phyloP scores from a whole-genome alignment of 2,797 vertebrate species.

The Neosilurus hyrtlii region DNA sequence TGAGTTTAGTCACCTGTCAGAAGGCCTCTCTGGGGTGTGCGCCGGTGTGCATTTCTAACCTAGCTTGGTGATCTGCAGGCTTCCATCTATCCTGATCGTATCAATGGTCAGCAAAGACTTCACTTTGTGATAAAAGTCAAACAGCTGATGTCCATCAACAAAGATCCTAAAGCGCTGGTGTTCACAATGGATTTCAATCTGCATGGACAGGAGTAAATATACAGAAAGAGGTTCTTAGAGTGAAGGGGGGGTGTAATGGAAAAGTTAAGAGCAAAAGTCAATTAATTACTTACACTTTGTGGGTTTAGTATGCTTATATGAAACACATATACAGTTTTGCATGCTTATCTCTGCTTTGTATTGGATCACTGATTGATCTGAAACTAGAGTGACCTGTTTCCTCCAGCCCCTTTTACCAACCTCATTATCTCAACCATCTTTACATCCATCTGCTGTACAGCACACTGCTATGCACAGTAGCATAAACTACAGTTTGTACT shows the following conservation, averaged over 20 bases:
- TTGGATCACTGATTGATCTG: slow-evolving; percentile 51
- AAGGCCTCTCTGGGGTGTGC: slow-evolving; percentile 62
- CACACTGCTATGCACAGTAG: neutral
- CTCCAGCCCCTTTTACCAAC: slow-evolving; percentile 52
- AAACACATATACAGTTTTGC: slow-evolving; percentile 47
- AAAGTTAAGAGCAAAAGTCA: slow-evolving; percentile 31
- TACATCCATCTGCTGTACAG: slow-evolving; percentile 31
- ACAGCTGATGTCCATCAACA: slow-evolving; percentile 97
- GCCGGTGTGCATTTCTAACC: slow-evolving; percentile 72
- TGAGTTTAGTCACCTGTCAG: slow-evolving; percentile 56
- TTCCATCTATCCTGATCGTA: slow-evolving; percentile 93
- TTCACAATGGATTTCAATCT: slow-evolving; percentile 98
- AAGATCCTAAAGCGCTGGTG: slow-evolving; percentile 97
- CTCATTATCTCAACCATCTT: slow-evolving; percentile 51
- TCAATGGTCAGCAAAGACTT: slow-evolving; percentile 92
- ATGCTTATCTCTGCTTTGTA: slow-evolving; percentile 55
- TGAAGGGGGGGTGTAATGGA: neutral
- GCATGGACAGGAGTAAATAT: slow-evolving; percentile 41
- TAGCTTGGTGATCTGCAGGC: slow-evolving; percentile 96
- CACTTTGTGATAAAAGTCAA: slow-evolving; percentile 99
- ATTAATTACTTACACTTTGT: slow-evolving; percentile 24
- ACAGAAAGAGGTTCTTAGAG: slow-evolving; percentile 1
- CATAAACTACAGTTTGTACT: neutral
- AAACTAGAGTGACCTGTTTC: slow-evolving; percentile 53
- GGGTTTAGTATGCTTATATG: slow-evolving; percentile 35